Evolutionary conservation across 2,888 invertebrate species (phyloP), one percentile per base, ranked within the genome.

Genomic region (Agrochola litura): DNA sequence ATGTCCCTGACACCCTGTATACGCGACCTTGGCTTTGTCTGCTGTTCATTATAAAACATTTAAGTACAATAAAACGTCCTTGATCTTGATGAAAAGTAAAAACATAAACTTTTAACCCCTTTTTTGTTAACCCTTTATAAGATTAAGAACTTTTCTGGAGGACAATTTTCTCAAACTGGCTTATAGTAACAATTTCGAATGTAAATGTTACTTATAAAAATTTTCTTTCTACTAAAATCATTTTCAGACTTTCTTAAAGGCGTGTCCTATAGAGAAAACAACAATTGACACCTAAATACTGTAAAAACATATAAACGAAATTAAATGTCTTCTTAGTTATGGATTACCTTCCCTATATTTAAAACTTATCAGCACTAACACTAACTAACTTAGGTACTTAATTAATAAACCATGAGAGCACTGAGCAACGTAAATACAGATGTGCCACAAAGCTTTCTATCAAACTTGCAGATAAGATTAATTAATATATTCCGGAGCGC

Each of bases 381-480:
- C 60, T 56, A 37, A 65, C 60, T 56, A 37, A 72, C 25, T 54
- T 49, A 30, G 30, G 30, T 30, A 67, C 41, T 37, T 66, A 67
- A 84, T 82, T 86, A 83, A 86, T 77, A 76, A 81, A 79, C 73
- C 75, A 79, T 61, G 69, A 56, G 22, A 54, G 54, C 77, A 67
- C 60, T 75, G 79, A 82, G 69, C n/a, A 76, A 68, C 65, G 65
- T 70, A 85, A 81, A 81, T 69, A 82, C 52, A 81, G 67, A 84
- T 71, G 71, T 71, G 75, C 67, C 76, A 66, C 74, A 86, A 81
- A 79, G 81, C 81, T 87, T 85, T 83, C 77, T 75, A 82, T 84
- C 79, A 81, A 86, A 89, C 67, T 80, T 83, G 67, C 73, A 82
- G 81, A 89, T 87, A 85, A 82, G 83, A 88, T 86, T 89, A 88